A percentile compares a stretch with the other conserved stretches of the same genome.
phyloP scores from a whole-genome alignment of 2,888 invertebrate species.

The Sepioteuthis lessoniana region DNA sequence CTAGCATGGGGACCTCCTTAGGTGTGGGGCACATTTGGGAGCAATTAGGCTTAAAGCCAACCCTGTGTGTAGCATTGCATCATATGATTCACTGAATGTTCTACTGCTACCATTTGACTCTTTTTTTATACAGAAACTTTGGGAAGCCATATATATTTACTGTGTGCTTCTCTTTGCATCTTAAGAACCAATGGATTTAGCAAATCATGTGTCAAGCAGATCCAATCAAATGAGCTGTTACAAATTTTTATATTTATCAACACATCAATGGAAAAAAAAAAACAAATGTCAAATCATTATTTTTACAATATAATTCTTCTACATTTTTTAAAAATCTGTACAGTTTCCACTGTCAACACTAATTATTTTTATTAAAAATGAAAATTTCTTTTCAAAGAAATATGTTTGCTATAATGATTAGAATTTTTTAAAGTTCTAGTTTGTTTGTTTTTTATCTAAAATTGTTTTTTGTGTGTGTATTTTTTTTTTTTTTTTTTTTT shows the following conservation, averaged over 20 bases:
- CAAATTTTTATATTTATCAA: conserved; percentile 11
- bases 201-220: neutral
- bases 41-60: too few species aligned
- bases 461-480: neutral
- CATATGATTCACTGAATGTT: neutral
- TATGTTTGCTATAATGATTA: neutral
- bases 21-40: too few species aligned
- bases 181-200: neutral
- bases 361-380: neutral
- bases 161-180: too few species aligned
- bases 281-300: neutral
- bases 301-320: neutral
- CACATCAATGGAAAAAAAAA: neutral
- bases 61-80: neutral
- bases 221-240: neutral
- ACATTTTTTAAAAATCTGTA: neutral
- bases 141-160: neutral
- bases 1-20: too few species aligned
- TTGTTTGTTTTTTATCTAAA: neutral
- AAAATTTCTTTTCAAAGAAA: neutral
- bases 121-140: neutral
- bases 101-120: neutral
- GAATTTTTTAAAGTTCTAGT: too few species aligned
- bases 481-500: neutral
- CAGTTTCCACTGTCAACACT: neutral